phyloP scores from a whole-genome alignment of 2,888 invertebrate genomes.

The Scotopteryx bipunctaria region DNA sequence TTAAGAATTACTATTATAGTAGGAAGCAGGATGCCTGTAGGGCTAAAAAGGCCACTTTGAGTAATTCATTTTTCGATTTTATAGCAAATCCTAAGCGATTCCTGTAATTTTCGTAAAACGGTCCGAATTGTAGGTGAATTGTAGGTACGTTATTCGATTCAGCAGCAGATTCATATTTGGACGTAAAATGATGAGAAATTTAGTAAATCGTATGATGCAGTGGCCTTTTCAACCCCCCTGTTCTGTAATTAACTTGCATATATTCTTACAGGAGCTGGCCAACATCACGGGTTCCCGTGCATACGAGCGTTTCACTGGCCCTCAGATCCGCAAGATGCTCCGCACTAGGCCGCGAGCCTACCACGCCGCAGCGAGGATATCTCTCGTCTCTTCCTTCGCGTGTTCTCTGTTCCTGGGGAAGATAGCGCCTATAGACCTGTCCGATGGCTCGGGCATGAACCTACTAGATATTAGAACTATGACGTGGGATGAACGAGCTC shows the following conservation, averaged over 20 bases:
- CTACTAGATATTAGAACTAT: constrained; percentile 91
- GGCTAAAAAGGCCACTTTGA: too few relatives aligned
- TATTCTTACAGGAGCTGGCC: constrained; percentile 84
- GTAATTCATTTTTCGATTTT: too few relatives aligned
- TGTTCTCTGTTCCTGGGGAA: constrained; percentile 94
- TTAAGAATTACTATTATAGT: too few relatives aligned
- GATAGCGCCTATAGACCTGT: constrained; percentile 94
- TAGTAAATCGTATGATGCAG: too few relatives aligned
- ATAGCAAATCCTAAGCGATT: too few relatives aligned
- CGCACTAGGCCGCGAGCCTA: constrained; percentile 84
- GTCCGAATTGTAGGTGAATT: too few relatives aligned
- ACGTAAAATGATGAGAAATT: too few relatives aligned
- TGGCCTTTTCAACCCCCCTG: too few relatives aligned
- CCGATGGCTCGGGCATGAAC: constrained; percentile 99
- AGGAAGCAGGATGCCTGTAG: too few relatives aligned
- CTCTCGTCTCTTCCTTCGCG: constrained; percentile 96
- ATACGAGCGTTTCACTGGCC: constrained; percentile 95
- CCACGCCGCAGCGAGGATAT: constrained; percentile 90
- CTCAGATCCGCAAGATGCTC: constrained; percentile 95
- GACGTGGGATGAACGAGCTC: constrained; percentile 89
- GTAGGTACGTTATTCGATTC: too few relatives aligned
- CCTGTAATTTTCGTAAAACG: too few relatives aligned
- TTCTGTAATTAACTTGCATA: not conserved
- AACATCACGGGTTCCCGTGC: constrained; percentile 93
- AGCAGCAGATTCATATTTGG: too few relatives aligned